Evolutionary conservation across 1,140 invertebrate genomes (phyloP).

Genomic region (Panagrolaimus sp.): DNA sequence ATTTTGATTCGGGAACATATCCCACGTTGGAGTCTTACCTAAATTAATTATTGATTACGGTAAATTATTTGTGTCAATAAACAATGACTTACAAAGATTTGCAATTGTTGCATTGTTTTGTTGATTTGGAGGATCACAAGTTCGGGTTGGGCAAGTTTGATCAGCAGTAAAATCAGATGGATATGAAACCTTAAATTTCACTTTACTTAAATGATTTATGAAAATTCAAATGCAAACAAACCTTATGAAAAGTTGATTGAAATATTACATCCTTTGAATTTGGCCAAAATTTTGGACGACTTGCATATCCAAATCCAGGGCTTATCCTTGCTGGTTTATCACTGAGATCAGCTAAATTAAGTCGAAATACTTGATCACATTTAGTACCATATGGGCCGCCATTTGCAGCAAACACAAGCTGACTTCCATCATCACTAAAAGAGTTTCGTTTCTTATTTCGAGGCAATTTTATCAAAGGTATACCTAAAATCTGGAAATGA

Average conservation of each 20-base stretch:
- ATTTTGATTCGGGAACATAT: not conserved
- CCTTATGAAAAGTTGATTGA: not conserved
- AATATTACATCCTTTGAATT: not conserved
- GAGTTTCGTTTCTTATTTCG: not conserved
- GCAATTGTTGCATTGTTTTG: too few species aligned
- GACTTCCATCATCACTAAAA: not conserved
- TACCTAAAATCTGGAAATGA: slow-evolving; percentile 2
- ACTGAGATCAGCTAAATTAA: not conserved
- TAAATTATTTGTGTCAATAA: not conserved
- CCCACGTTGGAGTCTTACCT: not conserved
- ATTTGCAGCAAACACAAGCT: not conserved
- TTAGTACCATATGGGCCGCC: not conserved
- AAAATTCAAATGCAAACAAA: too few species aligned
- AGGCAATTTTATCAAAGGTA: not conserved
- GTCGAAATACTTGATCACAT: not conserved
- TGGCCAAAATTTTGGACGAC: not conserved
- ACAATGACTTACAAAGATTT: not conserved
- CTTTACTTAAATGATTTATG: too few species aligned
- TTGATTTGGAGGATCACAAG: not conserved
- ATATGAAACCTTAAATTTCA: not conserved
- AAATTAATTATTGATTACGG: too few species aligned
- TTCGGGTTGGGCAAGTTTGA: not conserved
- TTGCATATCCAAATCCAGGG: not conserved
- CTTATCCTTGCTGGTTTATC: not conserved
- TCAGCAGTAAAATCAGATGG: not conserved